Evolutionary conservation across 2,797 vertebrate genomes (phyloP), one percentile per base, ranked within the genome.

Genomic region (Ibycter americanus): DNA sequence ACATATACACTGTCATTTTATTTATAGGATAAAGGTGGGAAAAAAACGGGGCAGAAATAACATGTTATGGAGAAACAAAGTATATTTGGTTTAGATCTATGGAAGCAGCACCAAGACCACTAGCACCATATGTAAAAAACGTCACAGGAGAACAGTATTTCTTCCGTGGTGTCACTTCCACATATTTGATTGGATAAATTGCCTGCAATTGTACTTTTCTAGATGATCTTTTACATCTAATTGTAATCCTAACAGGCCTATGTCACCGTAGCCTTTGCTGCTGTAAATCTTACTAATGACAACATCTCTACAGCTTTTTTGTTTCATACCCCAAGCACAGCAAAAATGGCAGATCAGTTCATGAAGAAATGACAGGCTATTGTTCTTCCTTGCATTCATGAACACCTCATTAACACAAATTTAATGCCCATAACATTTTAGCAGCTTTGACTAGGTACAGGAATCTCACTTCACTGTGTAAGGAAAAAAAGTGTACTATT

Each of bases 261-360:
- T 96, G 92, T 89, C 93, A 94, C 87, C 59, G 29, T 27, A 97
- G 76, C 55, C 47, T 95, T 91, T 92, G 31, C 77, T 59, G 91
- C 74, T 94, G 90, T 97, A 97, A 96, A 92, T 94, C 95, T 97
- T 97, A 71, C 71, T 94, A 91, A 96, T 74, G 95, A 97, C 81
- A 88, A 96, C 89, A 74, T 22, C 78, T 96, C 83, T 93, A 65
- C 90, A 93, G 67, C 18, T 52, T 94, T 97, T 97, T 79, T 81
- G 80, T 97, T 98, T 98, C 93, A 87, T 87, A 91, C 80, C 84
- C 62, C 93, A 95, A 90, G 89, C 92, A 95, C 83, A 96, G 81
- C 62, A 97, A 97, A 98, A 97, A 93, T 97, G 96, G 96, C 96
- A 92, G 88, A 97, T 96, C 91, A 96, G 80, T 95, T 93, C 94